These are phyloP conservation scores for Biston stratarius DNA, from an alignment of 2,888 invertebrate genomes.

Conservation along the genomic window DNA sequence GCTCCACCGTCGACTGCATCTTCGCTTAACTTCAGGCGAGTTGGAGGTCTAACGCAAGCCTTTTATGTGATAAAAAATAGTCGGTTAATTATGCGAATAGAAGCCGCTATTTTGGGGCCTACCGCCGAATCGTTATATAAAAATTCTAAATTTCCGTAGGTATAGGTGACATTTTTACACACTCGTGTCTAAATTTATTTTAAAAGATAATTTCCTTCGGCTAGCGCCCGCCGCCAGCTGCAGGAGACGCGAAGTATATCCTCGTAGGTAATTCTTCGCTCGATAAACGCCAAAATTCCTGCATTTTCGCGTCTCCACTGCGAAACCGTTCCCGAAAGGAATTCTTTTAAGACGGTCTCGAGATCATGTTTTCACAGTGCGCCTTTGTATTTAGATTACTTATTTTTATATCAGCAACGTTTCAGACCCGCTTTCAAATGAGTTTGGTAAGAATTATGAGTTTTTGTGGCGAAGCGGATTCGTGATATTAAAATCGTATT, in stretches of 20 bases:
- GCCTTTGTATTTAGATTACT: slow-evolving; percentile 38
- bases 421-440: slow-evolving; percentile 32
- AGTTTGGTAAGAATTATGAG: slow-evolving; percentile 37
- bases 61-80: too few species aligned
- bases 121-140: too few species aligned
- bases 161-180: neutral
- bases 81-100: too few species aligned
- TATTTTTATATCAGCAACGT: slow-evolving; percentile 37
- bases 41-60: too few species aligned
- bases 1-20: too few species aligned
- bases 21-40: too few species aligned
- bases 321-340: slow-evolving; percentile 24
- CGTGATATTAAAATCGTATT: slow-evolving; percentile 38
- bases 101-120: too few species aligned
- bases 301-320: slow-evolving; percentile 12
- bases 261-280: slow-evolving; percentile 18
- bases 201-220: neutral
- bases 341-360: slow-evolving; percentile 29
- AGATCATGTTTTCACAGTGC: slow-evolving; percentile 28
- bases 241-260: neutral
- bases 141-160: too few species aligned
- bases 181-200: neutral
- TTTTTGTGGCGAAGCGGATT: slow-evolving; percentile 34
- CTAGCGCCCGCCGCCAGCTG: neutral
- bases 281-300: slow-evolving; percentile 24